These are phyloP conservation scores for Rhopilema esculentum DNA, from an alignment of 30 jellyfish, hydroid and myxozoan species.

Conservation along the genomic window DNA sequence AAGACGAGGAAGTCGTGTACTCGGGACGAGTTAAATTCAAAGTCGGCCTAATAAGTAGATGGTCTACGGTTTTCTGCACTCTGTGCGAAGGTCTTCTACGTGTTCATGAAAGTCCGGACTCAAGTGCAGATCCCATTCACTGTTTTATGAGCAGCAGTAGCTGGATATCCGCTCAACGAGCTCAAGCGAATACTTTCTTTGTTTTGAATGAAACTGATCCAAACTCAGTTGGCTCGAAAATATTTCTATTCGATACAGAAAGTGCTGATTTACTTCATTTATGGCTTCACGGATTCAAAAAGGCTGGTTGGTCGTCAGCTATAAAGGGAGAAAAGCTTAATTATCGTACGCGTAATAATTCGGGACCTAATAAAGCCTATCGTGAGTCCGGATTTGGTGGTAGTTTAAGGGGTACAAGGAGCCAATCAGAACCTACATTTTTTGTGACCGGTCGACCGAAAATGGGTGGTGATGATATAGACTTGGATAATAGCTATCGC, in stretches of 20 bases:
- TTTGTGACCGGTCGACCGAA: conserved; percentile 12
- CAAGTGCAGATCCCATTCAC: neutral
- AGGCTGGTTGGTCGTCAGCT: conserved; percentile 67
- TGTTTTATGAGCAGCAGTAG: conserved; percentile 28
- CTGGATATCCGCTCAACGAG: conserved; percentile 63
- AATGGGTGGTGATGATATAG: neutral
- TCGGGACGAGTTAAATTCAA: conserved; percentile 67
- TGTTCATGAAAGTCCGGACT: conserved; percentile 13
- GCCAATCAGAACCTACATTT: conserved; percentile 41
- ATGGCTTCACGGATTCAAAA: conserved; percentile 60
- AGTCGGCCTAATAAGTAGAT: conserved; percentile 55
- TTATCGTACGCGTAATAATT: conserved; percentile 22
- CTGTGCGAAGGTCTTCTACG: conserved; percentile 26
- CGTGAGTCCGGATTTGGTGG: conserved; percentile 43
- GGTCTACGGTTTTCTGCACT: conserved; percentile 46
- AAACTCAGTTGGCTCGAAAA: conserved; percentile 20
- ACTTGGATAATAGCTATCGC: neutral
- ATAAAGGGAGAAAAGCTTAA: conserved; percentile 37
- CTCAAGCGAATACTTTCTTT: conserved; percentile 19
- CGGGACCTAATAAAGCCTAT: neutral
- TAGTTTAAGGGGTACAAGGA: conserved; percentile 15
- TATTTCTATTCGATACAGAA: conserved; percentile 56
- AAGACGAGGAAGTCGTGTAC: conserved; percentile 3
- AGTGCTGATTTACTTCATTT: conserved; percentile 21
- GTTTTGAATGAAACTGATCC: conserved; percentile 34